Base-by-base conservation (phyloP, 2,113 vertebrate species). In the Salminus brasiliensis region DNA sequence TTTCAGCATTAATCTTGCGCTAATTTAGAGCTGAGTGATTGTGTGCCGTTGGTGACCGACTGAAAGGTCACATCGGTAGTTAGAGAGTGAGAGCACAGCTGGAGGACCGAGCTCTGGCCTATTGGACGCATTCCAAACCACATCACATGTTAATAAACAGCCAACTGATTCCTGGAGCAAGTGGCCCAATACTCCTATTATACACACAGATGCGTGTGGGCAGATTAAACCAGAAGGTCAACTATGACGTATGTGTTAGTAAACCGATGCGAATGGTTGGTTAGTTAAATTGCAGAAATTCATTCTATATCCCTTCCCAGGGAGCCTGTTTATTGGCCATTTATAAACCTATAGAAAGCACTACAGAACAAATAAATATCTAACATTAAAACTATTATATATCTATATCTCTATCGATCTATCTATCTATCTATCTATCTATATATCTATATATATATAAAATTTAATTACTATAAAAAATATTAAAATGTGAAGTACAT, bases 61-160 rank as follows among this genome's bases (percentile, higher is more conserved):
- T 83, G 84, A 91, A 93, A 93, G 91, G 92, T 92, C 91, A 89
- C 1, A 3, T 41, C 53, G 65, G 80, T 89, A 86, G 84, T 90
- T 82, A 83, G 71, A 47, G 83, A 78, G 76, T 63, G 23, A 74
- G 70, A 47, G 79, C 82, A 83, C 81, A 77, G 83, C 43, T 45
- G 73, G 41, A 39, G 13, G 45, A 43, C 16, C 12, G 41, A 71
- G 29, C 74, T 49, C 76, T 27, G 43, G 86, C 27, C 89, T 87
- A 92, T 84, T 90, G 81, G 89, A 79, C 8, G 78, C 8, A 70
- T 79, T 63, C 60, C 71, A 39, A 76, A 83, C 78, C 75, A 85
- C 86, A 88, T 89, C 80, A 66, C 43, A 52, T 83, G 85, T 92
- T 90, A 93, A 92, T 91, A 85, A 91, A 90, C 90, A 90, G 87